Conservation (phyloP, 2,888 invertebrate species). For the Volucella zonaria region DNA sequence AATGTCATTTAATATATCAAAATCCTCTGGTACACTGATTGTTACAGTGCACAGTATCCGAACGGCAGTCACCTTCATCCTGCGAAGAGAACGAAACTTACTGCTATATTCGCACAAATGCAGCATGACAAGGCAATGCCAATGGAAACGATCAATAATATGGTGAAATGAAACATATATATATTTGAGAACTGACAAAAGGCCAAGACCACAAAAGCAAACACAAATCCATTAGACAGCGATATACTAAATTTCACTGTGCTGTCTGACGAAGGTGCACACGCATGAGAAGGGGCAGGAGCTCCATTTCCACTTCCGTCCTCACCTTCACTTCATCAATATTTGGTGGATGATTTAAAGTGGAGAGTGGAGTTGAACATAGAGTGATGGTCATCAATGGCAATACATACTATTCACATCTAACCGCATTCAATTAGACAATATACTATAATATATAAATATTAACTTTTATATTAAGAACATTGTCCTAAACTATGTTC, state of each 20-base stretch:
- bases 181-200: slow-evolving; percentile 69
- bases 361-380: slow-evolving; percentile 1
- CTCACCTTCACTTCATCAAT: slow-evolving; percentile 14
- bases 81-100: slow-evolving; percentile 37
- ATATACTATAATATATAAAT: too few relatives aligned
- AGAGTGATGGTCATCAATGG: slow-evolving; percentile 49
- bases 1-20: slow-evolving; percentile 71
- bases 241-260: slow-evolving; percentile 47
- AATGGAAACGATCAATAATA: slow-evolving; percentile 72
- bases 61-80: slow-evolving; percentile 42
- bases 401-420: slow-evolving; percentile 67
- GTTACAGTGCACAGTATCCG: slow-evolving; percentile 35
- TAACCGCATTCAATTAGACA: slow-evolving; percentile 72
- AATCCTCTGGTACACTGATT: slow-evolving; percentile 68
- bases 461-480: background rate
- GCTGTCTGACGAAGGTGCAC: slow-evolving; percentile 38
- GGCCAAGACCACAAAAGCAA: slow-evolving; percentile 72
- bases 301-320: background rate
- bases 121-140: slow-evolving; percentile 69
- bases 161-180: slow-evolving; percentile 70
- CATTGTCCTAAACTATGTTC: too few relatives aligned
- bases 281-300: slow-evolving; percentile 56
- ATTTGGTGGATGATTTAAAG: background rate
- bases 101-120: slow-evolving; percentile 52
- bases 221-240: slow-evolving; percentile 67